Base-by-base conservation (phyloP, 1,140 invertebrate species). In the Araneus ventricosus region DNA sequence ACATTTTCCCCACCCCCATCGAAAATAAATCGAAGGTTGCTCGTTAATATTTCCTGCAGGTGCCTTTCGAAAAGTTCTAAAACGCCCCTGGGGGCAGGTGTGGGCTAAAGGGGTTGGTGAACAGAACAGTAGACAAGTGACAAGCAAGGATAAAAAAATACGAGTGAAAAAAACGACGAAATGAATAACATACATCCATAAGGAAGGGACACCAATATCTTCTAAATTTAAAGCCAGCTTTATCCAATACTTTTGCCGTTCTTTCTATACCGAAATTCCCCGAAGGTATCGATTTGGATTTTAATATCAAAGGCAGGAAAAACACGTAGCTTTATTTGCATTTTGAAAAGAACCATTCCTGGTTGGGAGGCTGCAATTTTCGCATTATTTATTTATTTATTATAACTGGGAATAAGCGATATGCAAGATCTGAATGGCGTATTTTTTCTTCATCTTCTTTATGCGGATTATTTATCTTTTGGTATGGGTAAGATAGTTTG, bases 151-250 rank as follows among this genome's bases (percentile, higher is more conserved):
- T 30, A 59, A 59, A 61, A 86, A 86, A 86, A 86, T 17, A 27
- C 4, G 24, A 37, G 4, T 4, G 20, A 22, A 75, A 75, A 75
- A 41, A 52, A 14, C 45, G 45, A 52, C 45, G 30, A 86, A 86
- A 86, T 86, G 84, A 86, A 86, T 86, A 86, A 86, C 45, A 86
- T 61, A 59, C 30, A 86, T 57, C 84, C 84, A 86, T 86, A 57
- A 34, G 70, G 70, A 75, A 34, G 27, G 57, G 84, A 86, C 45
- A 34, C 52, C 84, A 86, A 86, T 86, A 86, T 86, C 30, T 41
- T 24, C 57, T 61, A 61, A 86, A 61, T 61, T 86, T 86, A 86
- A 86, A 86, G 45, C 84, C 52, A 86, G 84, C 57, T 86, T 61
- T 57, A 59, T 57, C 84, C 84, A 86, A 86, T 86, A 86, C 45